Evolutionary conservation across 2,113 vertebrate genomes (phyloP).

Genomic region (Anseranas semipalmata): DNA sequence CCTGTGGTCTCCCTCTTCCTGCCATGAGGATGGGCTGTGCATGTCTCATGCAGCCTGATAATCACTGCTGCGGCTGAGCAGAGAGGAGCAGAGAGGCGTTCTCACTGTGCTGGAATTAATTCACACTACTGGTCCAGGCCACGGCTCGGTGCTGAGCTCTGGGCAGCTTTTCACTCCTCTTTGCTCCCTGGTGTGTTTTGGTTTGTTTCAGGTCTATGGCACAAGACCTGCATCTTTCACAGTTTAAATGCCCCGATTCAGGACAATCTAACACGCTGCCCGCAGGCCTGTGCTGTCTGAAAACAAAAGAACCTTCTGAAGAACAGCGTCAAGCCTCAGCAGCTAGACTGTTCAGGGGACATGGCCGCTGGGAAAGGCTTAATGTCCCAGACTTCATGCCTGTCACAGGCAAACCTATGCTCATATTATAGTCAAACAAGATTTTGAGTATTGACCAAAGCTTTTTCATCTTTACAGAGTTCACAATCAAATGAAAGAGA

Average conservation of each 20-base stretch:
- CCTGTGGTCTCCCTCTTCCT: neutral
- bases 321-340: neutral
- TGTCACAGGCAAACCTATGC: neutral
- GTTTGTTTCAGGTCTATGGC: neutral
- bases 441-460: neutral
- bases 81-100: neutral
- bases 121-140: neutral
- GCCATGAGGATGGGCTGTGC: neutral
- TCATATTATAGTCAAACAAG: neutral
- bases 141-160: neutral
- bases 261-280: neutral
- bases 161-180: neutral
- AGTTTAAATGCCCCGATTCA: neutral
- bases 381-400: neutral
- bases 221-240: neutral
- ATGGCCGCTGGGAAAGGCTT: neutral
- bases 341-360: neutral
- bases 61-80: neutral
- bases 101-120: neutral
- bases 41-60: neutral
- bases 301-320: neutral
- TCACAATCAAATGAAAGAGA: neutral
- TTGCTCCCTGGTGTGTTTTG: neutral
- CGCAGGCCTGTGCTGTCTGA: neutral
- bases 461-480: neutral